Evolutionary conservation across 2,113 vertebrate genomes (phyloP), one percentile per base, ranked within the genome.

Genomic region (Nerophis lumbriciformis): DNA sequence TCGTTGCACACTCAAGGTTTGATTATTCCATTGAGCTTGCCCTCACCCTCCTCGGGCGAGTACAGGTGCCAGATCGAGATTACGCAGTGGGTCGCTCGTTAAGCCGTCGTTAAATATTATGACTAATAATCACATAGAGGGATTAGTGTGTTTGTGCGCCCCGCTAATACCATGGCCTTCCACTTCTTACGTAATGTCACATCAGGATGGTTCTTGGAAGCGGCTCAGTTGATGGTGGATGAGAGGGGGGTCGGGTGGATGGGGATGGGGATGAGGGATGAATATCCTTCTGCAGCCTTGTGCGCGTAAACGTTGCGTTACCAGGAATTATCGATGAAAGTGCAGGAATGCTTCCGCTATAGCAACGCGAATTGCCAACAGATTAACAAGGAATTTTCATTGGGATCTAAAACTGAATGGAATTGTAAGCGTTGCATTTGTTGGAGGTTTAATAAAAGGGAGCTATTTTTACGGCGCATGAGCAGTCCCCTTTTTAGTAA

Each of bases 41-140:
- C n/a, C 61, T 64, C 66, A 60, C 63, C 61, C 65, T 53, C 59
- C 72, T 79, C 72, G 76, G 72, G 61, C 51, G 62, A 71, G 66
- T 65, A 59, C 50, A 76, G 61, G 61, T 63, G 78, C 73, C 82
- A 77, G 68, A 78, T 75, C 72, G 61, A 82, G 77, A 80, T 82
- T 65, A 82, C 28, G 57, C 61, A 38, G 13, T n/a, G 65, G 75
- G 69, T 51, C 59, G 48, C 74, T 79, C 78, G 85, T 86, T 86
- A 83, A 87, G 56, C 69, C 75, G 39, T 74, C 66, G 77, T 83
- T 84, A 82, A 86, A 87, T 82, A 86, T 86, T 83, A 82, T 81
- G 84, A 89, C 87, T 85, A 89, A 87, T 89, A 83, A 87, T 81
- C 82, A 68, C 73, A 63, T 60, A 57, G 78, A 71, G 77, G 79